phyloP scores from a whole-genome alignment of 2,888 invertebrate species.

The Crocallis elinguaria region DNA sequence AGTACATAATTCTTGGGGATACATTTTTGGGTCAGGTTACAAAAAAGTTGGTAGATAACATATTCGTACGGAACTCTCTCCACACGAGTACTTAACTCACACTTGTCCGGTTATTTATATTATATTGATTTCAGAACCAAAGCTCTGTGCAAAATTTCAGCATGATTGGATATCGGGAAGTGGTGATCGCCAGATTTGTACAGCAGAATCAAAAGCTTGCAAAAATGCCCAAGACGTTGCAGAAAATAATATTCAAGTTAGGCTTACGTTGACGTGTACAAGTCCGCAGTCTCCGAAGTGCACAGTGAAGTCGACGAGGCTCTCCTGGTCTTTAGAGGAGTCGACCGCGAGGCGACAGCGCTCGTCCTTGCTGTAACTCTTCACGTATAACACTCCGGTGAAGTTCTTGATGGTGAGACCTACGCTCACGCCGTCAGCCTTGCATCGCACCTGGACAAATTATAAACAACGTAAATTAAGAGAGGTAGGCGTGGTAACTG shows the following conservation, averaged over 20 bases:
- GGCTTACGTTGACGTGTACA: conserved; percentile 93
- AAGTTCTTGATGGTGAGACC: conserved; percentile 92
- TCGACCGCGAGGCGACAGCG: conserved; percentile 93
- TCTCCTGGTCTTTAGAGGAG: conserved; percentile 88
- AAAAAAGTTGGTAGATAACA: no score
- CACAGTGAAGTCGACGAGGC: conserved; percentile 92
- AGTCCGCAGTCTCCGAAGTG: conserved; percentile 96
- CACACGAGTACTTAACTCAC: no score
- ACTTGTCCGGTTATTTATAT: no score
- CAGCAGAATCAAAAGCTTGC: no score
- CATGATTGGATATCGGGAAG: no score
- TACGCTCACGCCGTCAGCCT: conserved; percentile 96
- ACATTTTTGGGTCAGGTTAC: no score
- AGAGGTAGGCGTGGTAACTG: background rate
- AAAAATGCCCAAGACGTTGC: no score
- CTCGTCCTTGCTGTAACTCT: conserved; percentile 97
- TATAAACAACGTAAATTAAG: background rate
- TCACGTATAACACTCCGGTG: conserved; percentile 96
- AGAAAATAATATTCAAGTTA: background rate
- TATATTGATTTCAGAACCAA: no score
- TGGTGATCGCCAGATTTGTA: no score
- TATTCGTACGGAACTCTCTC: no score
- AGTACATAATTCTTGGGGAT: no score
- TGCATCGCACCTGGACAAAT: conserved; percentile 88
- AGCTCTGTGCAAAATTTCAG: no score